Conservation (phyloP, 2,113 vertebrate genomes). For the Galeopterus variegatus region DNA sequence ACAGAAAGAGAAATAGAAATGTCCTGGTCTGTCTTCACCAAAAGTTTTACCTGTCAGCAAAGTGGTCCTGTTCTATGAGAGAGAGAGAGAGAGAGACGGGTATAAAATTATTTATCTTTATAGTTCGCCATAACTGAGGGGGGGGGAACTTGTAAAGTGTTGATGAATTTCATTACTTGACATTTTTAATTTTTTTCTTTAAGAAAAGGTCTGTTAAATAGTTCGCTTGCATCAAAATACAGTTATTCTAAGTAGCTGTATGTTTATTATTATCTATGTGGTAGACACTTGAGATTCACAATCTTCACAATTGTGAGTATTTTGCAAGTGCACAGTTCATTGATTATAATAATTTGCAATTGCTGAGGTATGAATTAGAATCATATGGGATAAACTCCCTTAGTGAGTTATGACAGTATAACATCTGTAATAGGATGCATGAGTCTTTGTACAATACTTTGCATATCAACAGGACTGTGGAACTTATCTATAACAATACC, state of each 20-base stretch:
- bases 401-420: background rate
- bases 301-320: background rate
- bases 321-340: background rate
- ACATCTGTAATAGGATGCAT: background rate
- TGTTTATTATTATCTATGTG: background rate
- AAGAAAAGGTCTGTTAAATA: background rate
- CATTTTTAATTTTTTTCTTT: background rate
- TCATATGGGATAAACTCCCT: background rate
- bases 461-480: background rate
- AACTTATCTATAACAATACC: background rate
- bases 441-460: background rate
- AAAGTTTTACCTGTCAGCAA: background rate
- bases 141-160: background rate
- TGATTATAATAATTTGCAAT: background rate
- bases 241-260: background rate
- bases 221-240: background rate
- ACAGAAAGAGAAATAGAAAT: background rate
- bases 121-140: background rate
- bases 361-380: background rate
- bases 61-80: background rate
- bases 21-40: background rate
- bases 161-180: slow-evolving; percentile 2
- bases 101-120: background rate
- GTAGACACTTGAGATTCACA: background rate
- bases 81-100: too few relatives aligned